A percentile compares a stretch with the other conserved stretches of the same genome.
Conservation (phyloP, 2,113 vertebrate genomes). For the Atherinomorus stipes region DNA sequence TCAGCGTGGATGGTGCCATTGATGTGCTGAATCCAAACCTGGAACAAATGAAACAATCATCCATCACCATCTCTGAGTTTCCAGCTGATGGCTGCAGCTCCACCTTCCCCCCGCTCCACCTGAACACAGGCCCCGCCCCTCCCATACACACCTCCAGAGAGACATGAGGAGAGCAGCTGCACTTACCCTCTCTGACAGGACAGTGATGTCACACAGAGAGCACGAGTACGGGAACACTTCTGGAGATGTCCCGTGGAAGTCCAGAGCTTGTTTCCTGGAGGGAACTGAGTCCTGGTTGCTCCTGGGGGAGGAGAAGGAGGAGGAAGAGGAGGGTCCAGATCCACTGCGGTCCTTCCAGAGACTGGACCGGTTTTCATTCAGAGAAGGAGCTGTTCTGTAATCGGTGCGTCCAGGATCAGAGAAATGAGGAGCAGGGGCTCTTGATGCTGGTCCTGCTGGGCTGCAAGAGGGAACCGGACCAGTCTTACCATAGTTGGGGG, state of each 20-base stretch:
- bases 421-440: constrained; percentile 7
- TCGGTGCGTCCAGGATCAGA: constrained; percentile 1
- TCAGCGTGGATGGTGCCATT: constrained; percentile 69
- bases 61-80: not conserved
- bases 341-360: not conserved
- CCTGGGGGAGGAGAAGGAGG: no score
- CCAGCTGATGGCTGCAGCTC: not conserved
- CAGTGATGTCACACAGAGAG: constrained; percentile 76
- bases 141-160: not conserved
- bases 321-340: not conserved
- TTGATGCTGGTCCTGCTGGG: not conserved
- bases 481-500: constrained; percentile 42
- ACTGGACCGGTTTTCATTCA: not conserved
- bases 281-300: constrained; percentile 14
- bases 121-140: not conserved
- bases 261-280: constrained; percentile 60
- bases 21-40: constrained; percentile 70
- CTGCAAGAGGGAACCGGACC: constrained; percentile 25
- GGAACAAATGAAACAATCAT: constrained; percentile 22
- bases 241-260: constrained; percentile 74
- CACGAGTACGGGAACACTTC: constrained; percentile 72
- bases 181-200: constrained; percentile 78
- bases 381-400: constrained; percentile 13
- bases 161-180: not conserved
- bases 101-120: constrained; percentile 1